Evolutionary conservation across 2,797 vertebrate genomes (phyloP), one percentile per base, ranked within the genome.

Genomic region (Lepus townsendii): DNA sequence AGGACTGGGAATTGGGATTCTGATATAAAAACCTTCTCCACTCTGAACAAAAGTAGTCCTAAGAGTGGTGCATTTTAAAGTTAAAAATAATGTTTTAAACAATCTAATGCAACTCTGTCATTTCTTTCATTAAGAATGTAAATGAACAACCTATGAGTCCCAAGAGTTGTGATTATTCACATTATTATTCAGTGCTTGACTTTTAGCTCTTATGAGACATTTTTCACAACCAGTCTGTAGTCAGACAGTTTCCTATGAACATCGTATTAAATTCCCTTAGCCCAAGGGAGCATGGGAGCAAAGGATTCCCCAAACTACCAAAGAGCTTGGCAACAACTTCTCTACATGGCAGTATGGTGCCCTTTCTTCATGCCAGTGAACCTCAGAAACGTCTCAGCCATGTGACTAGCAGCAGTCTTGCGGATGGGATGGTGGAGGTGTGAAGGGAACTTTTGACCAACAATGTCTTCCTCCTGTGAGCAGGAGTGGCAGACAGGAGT

Each of bases 21-120:
- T 32, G 32, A 87, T 69, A 66, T 89, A 87, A 91, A 82, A 91
- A 82, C 68, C 42, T 42, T 85, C 66, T 91, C 83, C 82, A 24
- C 38, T 90, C 80, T 84, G 30, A 95, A 88, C 91, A 91, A 72
- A 89, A 89, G 76, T 77, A 52, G 14, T 91, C 60, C 69, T 82
- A 82, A 76, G 20, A 80, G 26, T 35, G 3, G 22, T 90, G 4
- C 57, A 75, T 32, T 75, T 91, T 66, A 87, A 96, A 94, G 38
- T 75, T 89, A 86, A 94, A 94, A 91, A 52, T 69, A 87, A 84
- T 19, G 35, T 97, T 83, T 65, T 82, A 96, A 92, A 66, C 65
- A 92, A 88, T 57, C 60, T 80, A 83, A 90, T 79, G 24, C 17
- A 79, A 38, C 6, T 2, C 35, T 71, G 24, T 13, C 24, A 10